Base-by-base conservation (phyloP, 1,140 invertebrate genomes). In the Drosophila lacteicornis region DNA sequence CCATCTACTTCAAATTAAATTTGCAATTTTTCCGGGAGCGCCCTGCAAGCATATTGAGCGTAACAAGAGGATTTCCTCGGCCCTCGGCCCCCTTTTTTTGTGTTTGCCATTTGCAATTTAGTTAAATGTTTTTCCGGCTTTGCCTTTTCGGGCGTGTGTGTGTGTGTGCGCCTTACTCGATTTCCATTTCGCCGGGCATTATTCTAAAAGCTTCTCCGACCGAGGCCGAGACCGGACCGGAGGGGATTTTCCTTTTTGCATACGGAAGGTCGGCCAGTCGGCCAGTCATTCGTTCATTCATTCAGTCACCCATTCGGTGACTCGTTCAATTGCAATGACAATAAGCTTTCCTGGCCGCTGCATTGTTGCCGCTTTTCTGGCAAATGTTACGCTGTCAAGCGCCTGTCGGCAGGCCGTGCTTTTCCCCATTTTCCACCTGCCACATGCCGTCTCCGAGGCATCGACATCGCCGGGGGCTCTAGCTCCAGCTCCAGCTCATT, bases 301-400 rank as follows among this genome's bases (percentile, higher is more conserved):
- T 70, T 70, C 67, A 70, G 3, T 70, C 55, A 70, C 53, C 59
- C 68, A 73, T 73, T 71, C 70, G 73, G 46, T 60, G 70, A 73
- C 55, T 74, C 68, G 75, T 77, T 77, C 74, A 86, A 86, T 82
- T 85, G 82, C 82, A 86, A 82, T 82, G 79, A 86, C 74, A 85
- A 68, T 77, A 46, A 25, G 60, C 51, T 49, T 49, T 82, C 27
- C 71, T 63, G 69, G 53, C 36, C 47, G 71, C 55, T 59, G 49
- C 65, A 79, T 69, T 78, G 75, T 70, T 70, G 75, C 58, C 62
- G 51, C 58, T 73, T 60, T 81, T 65, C 59, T 61, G 68, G 75
- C 65, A 82, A 82, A 82, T 78, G 82, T 86, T 79, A 79, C 61
- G 82, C 65, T 82, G 82, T 87, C 83, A 86, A 82, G 81, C 67